Evolutionary conservation across 2,888 invertebrate species (phyloP).

Genomic region (Anoplius nigerrimus): DNA sequence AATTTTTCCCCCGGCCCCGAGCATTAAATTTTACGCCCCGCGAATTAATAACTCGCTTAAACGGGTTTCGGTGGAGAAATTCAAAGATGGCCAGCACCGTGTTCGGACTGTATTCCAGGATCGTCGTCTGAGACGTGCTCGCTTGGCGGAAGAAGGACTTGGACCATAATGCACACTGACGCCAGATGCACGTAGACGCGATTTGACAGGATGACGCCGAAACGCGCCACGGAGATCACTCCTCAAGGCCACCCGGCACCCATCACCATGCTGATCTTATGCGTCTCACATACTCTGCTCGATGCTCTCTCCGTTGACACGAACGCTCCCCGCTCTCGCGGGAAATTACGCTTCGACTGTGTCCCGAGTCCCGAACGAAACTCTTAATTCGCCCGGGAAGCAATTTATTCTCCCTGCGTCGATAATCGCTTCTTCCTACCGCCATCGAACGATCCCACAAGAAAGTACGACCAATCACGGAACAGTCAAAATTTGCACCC

Average conservation of each 20-base stretch:
- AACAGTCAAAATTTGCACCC: too few species aligned
- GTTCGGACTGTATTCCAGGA: too few species aligned
- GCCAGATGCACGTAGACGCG: slow-evolving; percentile 2
- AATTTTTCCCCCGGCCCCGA: too few species aligned
- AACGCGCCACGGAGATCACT: too few species aligned
- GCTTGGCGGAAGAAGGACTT: not conserved
- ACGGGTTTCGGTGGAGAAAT: too few species aligned
- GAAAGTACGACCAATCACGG: too few species aligned
- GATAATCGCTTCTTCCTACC: slow-evolving; percentile 15
- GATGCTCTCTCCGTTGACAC: not conserved
- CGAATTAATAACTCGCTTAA: too few species aligned
- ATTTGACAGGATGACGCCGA: slow-evolving; percentile 1
- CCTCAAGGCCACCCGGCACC: too few species aligned
- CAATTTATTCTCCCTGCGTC: not conserved
- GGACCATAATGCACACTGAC: not conserved
- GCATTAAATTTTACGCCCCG: too few species aligned
- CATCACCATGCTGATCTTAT: not conserved
- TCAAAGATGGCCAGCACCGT: too few species aligned
- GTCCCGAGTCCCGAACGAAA: slow-evolving; percentile 23
- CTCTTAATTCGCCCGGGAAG: slow-evolving; percentile 31
- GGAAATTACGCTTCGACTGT: slow-evolving; percentile 37
- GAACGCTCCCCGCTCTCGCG: slow-evolving; percentile 17
- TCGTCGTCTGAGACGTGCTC: too few species aligned
- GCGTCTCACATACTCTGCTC: not conserved
- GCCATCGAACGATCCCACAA: not conserved